Evolutionary conservation across 2,797 vertebrate species (phyloP).

Genomic region (Spinibarbus caldwelli): DNA sequence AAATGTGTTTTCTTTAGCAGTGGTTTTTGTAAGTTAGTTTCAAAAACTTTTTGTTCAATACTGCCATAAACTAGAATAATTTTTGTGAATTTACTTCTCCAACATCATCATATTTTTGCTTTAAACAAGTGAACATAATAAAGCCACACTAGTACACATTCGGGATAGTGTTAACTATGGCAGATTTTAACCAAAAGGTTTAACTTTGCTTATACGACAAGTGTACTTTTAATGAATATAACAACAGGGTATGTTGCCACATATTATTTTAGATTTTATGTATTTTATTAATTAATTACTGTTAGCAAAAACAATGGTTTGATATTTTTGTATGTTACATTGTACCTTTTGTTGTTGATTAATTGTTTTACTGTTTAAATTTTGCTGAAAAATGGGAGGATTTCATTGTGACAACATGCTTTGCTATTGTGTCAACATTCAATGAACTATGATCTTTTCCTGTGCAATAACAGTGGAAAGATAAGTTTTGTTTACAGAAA

Average conservation of each 20-base stretch:
- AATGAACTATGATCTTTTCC: not conserved
- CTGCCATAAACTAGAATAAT: not conserved
- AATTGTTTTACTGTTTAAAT: not conserved
- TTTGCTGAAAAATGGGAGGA: not conserved
- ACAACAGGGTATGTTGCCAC: not conserved
- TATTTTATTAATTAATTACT: not conserved
- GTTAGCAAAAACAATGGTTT: not conserved
- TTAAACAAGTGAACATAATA: not conserved
- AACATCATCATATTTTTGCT: not conserved
- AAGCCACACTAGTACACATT: not conserved
- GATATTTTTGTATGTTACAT: no score
- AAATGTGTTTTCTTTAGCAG: no score
- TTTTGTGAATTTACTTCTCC: not conserved
- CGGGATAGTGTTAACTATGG: not conserved
- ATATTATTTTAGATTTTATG: no score
- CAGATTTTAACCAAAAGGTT: not conserved
- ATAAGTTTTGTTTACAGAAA: not conserved
- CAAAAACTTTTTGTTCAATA: not conserved
- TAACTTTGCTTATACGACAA: no score
- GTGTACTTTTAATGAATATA: no score
- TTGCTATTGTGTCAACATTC: not conserved
- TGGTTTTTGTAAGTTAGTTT: no score
- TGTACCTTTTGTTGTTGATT: not conserved
- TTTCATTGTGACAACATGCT: not conserved
- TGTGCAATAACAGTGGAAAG: not conserved